Evolutionary conservation across 2,888 invertebrate genomes (phyloP).

Genomic region (Priocnemis perturbator): DNA sequence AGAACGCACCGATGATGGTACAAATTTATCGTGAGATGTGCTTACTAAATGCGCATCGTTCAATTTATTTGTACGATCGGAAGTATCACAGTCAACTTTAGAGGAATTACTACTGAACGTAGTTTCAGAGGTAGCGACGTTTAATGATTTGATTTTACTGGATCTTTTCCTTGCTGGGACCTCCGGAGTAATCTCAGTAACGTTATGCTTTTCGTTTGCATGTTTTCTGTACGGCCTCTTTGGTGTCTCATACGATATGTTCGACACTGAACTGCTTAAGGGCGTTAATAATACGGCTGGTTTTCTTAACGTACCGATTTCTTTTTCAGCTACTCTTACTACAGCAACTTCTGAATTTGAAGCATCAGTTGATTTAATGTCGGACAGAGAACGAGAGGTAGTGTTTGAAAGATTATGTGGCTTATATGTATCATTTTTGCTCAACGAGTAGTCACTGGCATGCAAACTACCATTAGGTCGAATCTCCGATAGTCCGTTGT

Average conservation of each 20-base stretch:
- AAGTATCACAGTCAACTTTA: constrained; percentile 4
- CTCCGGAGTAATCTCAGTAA: constrained; percentile 27
- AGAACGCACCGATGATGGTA: constrained; percentile 5
- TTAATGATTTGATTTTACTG: constrained; percentile 27
- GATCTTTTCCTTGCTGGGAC: constrained; percentile 52
- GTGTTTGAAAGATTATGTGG: too few relatives aligned
- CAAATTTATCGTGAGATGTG: constrained; percentile 15
- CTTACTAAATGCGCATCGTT: constrained; percentile 7
- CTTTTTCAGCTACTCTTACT: constrained; percentile 47
- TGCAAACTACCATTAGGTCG: too few relatives aligned
- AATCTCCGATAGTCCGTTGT: too few relatives aligned
- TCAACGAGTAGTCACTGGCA: too few relatives aligned
- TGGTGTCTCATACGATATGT: constrained; percentile 40
- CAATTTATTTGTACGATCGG: neutral
- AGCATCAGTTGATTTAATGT: neutral
- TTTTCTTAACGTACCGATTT: constrained; percentile 35
- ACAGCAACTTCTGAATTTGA: constrained; percentile 46
- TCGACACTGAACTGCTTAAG: constrained; percentile 2
- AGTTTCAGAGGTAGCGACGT: constrained; percentile 6
- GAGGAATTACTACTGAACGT: neutral
- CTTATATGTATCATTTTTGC: too few relatives aligned
- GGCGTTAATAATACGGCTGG: constrained; percentile 15
- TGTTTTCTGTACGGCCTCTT: constrained; percentile 60
- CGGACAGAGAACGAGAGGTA: too few relatives aligned
- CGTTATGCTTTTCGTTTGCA: constrained; percentile 28